These are phyloP conservation scores for Sycobia sp. DNA, from an alignment of 1,140 invertebrate genomes.

Conservation along the genomic window DNA sequence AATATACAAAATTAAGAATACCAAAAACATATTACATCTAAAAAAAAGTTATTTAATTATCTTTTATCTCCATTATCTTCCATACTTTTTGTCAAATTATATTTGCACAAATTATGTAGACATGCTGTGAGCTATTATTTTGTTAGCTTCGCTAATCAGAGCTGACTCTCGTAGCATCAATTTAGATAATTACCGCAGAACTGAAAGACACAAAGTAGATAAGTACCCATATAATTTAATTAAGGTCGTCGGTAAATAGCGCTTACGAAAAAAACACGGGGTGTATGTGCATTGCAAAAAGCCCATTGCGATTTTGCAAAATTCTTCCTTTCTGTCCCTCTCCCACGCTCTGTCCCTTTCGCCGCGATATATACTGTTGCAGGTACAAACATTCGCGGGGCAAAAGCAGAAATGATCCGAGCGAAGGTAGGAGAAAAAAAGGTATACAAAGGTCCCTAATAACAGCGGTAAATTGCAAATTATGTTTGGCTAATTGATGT, in stretches of 20 bases:
- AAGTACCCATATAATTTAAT: not conserved
- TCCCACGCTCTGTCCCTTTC: no score
- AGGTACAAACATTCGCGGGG: not conserved
- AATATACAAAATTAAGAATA: no score
- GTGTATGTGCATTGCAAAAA: not conserved
- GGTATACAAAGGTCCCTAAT: conserved; percentile 21
- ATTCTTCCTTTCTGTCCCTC: not conserved
- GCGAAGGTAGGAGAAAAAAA: not conserved
- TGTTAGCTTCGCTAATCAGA: not conserved
- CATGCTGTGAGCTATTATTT: conserved; percentile 8
- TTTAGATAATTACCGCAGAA: not conserved
- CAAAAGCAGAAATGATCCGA: not conserved
- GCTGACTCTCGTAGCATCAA: not conserved
- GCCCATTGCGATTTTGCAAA: conserved; percentile 1
- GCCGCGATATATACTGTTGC: no score
- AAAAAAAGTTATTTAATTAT: no score
- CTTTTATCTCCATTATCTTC: no score
- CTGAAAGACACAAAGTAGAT: conserved; percentile 11
- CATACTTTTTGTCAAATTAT: no score
- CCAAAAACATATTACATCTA: no score
- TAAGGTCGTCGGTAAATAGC: not conserved
- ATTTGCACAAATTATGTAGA: no score
- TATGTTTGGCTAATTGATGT: conserved; percentile 46
- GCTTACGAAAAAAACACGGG: not conserved
- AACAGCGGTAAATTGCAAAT: conserved; percentile 43